Evolutionary conservation across 2,888 invertebrate genomes (phyloP), one percentile per base, ranked within the genome.

Genomic region (Chloroclysta siterata): DNA sequence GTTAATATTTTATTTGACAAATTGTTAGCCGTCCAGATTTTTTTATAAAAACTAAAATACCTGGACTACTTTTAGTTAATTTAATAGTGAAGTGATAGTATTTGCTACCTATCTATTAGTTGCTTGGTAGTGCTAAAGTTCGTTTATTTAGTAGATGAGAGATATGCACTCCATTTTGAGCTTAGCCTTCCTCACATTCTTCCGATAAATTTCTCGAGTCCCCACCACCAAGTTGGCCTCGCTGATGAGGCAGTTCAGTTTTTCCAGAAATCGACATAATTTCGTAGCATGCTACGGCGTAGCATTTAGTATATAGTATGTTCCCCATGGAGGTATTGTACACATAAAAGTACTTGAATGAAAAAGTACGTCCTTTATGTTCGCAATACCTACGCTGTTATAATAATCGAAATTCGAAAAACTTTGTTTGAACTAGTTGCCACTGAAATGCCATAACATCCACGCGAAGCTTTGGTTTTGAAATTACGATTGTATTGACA

Each of bases 381-480:
- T 57, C 28, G 10, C 57, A 28, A 57, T 29, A 50, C 50, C 36
- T 13, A 36, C 15, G 11, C 47, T 57, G 15, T 42, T 29, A 29
- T 41, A 6, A 44, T 7, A 22, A 41, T 52, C 36, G 39, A 39
- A 2, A 3, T 3, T 8, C 47, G 28, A 28, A 41, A 63, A 46
- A 65, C 68, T 66, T 71, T 70, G 69, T 70, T 70, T 58, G 48
- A 65, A 48, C 53, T 36, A 41, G 33, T 3, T 47, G 13, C 46
- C 68, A 48, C 61, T 63, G 61, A 63, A 71, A 68, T 62, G 63
- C 61, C 60, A 52, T 60, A 53, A 56, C 52, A 63, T 63, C 56
- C 60, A 57, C 57, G 42, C 64, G 61, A 59, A 59, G 61, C 60
- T 63, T 59, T 68, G 46, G 64, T 69, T 62, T 66, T 67, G 63